phyloP scores from a whole-genome alignment of 2,113 vertebrate genomes.

The Lipotes vexillifer region DNA sequence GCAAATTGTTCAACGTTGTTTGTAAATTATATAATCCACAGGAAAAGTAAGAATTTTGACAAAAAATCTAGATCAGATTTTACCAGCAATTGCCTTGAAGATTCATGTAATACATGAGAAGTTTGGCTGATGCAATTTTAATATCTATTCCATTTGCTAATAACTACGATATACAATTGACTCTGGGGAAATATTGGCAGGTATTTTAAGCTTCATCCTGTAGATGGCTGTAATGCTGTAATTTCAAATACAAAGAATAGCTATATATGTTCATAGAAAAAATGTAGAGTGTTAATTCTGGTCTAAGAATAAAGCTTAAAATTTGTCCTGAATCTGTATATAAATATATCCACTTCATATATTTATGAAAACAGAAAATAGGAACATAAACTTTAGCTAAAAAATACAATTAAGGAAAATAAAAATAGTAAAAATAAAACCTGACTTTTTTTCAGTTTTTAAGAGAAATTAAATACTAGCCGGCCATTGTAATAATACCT shows the following conservation, averaged over 20 bases:
- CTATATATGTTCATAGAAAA: background rate
- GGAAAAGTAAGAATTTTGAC: background rate
- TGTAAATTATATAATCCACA: background rate
- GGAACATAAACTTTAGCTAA: background rate
- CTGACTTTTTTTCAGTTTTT: background rate
- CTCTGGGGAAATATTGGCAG: background rate
- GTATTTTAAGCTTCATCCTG: background rate
- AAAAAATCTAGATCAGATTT: background rate
- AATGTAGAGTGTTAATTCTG: background rate
- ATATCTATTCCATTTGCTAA: background rate
- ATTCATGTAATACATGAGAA: background rate
- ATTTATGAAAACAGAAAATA: background rate
- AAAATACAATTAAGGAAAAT: background rate
- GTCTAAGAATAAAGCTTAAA: background rate
- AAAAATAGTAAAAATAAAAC: background rate
- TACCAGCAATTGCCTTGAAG: background rate
- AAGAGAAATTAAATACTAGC: background rate
- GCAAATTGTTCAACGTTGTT: background rate
- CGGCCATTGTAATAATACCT: background rate
- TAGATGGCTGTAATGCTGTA: background rate
- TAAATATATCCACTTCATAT: background rate
- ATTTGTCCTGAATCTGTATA: background rate
- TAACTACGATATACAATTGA: background rate
- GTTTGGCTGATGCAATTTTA: background rate
- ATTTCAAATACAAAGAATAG: background rate